Conservation (phyloP, 2,113 vertebrate species). For the Sinocyclocheilus maitianheensis region DNA sequence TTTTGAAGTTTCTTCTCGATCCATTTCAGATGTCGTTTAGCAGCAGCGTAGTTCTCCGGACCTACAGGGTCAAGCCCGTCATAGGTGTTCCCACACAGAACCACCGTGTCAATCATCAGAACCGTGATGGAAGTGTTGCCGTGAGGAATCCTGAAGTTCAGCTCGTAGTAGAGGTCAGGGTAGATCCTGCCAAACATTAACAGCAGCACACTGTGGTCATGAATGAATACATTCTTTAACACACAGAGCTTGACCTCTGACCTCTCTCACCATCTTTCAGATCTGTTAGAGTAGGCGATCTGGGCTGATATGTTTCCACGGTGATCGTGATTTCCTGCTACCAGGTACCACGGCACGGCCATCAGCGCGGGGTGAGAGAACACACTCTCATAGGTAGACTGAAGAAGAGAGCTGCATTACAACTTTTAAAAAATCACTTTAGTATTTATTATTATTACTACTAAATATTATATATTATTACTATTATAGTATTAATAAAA, state of each 20-base stretch:
- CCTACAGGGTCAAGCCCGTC: constrained; percentile 58
- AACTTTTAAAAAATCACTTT: neutral
- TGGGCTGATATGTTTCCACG: constrained; percentile 71
- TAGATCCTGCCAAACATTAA: constrained; percentile 64
- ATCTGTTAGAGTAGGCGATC: constrained; percentile 67
- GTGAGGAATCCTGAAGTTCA: constrained; percentile 63
- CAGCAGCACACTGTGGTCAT: neutral
- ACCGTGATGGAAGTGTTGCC: constrained; percentile 64
- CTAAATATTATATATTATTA: no score
- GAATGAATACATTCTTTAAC: neutral
- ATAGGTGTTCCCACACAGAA: constrained; percentile 73
- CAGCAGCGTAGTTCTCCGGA: constrained; percentile 54
- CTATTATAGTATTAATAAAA: no score
- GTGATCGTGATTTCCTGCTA: constrained; percentile 74
- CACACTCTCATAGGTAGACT: constrained; percentile 69
- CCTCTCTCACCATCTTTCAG: constrained; percentile 65
- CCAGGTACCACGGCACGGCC: constrained; percentile 67
- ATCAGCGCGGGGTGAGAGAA: constrained; percentile 65
- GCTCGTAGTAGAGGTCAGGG: constrained; percentile 68
- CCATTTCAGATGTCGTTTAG: constrained; percentile 65
- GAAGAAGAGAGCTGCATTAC: constrained; percentile 4
- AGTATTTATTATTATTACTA: neutral
- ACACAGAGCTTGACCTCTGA: neutral
- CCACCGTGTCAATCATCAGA: constrained; percentile 73
- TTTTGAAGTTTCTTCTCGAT: constrained; percentile 62